Evolutionary conservation across 2,888 invertebrate genomes (phyloP), one percentile per base, ranked within the genome.

Genomic region (Galerucella calmariensis): DNA sequence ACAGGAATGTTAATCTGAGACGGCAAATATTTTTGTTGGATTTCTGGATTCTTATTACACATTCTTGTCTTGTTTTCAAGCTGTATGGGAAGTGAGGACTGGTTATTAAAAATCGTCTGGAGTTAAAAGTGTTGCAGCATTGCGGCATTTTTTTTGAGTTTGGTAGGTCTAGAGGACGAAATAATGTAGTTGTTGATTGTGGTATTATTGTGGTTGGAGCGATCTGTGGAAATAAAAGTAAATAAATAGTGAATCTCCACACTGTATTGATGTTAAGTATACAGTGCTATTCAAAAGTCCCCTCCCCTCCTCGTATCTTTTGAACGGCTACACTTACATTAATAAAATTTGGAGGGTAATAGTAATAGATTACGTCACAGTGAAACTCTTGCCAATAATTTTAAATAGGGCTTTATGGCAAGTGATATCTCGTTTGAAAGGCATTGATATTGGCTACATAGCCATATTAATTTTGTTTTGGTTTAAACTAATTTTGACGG

Each of bases 31-130:
- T 88, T 0, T 85, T 82, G 1, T 88, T 88, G 4, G 86, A 85
- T 82, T 89, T 89, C 61, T 87, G 87, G 62, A 92, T 88, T 12
- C 87, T 85, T 79, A 89, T 90, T 14, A 86, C 81, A 78, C 92
- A 92, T 69, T 91, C 89, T 1, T 83, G 84, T 11, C 85, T 84
- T 48, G 82, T 83, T 59, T 84, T 85, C 1, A 85, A 83, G 3
- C 85, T 87, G 66, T 86, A 86, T 0, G 91, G 91, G 82, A 91
- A 92, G 16, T 89, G 90, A 0, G 91, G 91, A 84, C 90, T 91
- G 0, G 89, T 84, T 2, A 92, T 78, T 51, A 89, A 85, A 80
- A 91, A 90, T 71, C 86, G 85, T 73, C 86, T 87, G 20, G 88
- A 85, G 56, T 84, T 87, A 78, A 89, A 90, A 10, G 56, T 73